A percentile compares a stretch with the other conserved stretches of the same genome.
Conservation (phyloP, 2,797 vertebrate genomes). For the Typhlichthys eigenmanni region DNA sequence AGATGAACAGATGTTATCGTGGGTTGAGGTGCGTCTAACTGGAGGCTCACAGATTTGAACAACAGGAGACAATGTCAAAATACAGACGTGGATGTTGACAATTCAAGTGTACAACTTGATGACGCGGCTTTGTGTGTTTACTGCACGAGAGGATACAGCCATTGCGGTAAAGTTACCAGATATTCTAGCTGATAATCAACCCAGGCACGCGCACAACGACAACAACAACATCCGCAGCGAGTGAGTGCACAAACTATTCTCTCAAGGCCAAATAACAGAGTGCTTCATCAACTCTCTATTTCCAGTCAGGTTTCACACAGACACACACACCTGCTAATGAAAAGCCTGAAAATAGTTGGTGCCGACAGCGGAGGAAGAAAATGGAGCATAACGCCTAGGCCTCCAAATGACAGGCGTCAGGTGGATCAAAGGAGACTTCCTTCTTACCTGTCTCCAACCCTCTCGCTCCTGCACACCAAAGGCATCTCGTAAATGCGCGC, state of each 20-base stretch:
- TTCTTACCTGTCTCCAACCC: constrained; percentile 41
- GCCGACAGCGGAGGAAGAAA: constrained; percentile 43
- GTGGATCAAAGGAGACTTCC: constrained; percentile 47
- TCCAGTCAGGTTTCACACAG: constrained; percentile 8
- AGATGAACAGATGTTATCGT: constrained; percentile 14
- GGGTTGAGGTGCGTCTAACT: too few relatives aligned
- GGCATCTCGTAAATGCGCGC: constrained; percentile 32
- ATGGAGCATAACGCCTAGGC: constrained; percentile 60
- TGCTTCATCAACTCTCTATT: constrained; percentile 39
- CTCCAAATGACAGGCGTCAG: constrained; percentile 49
- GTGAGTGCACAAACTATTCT: background rate
- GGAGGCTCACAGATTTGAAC: too few relatives aligned
- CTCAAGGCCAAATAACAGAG: constrained; percentile 24
- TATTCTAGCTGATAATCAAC: constrained; percentile 22
- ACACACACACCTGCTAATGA: constrained; percentile 41
- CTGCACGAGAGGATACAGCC: too few relatives aligned
- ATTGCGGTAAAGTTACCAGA: background rate
- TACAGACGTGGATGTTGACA: too few relatives aligned
- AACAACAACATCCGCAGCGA: background rate
- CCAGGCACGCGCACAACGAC: constrained; percentile 4
- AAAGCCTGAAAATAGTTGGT: constrained; percentile 53
- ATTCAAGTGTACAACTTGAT: too few relatives aligned
- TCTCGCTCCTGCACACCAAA: constrained; percentile 34
- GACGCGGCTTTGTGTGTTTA: too few relatives aligned
- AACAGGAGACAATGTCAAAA: too few relatives aligned